Percentiles rank a stretch among this genome's conserved stretches.
Evolutionary conservation across 2,888 invertebrate species (phyloP).

Genomic region (Nasonia oneida): DNA sequence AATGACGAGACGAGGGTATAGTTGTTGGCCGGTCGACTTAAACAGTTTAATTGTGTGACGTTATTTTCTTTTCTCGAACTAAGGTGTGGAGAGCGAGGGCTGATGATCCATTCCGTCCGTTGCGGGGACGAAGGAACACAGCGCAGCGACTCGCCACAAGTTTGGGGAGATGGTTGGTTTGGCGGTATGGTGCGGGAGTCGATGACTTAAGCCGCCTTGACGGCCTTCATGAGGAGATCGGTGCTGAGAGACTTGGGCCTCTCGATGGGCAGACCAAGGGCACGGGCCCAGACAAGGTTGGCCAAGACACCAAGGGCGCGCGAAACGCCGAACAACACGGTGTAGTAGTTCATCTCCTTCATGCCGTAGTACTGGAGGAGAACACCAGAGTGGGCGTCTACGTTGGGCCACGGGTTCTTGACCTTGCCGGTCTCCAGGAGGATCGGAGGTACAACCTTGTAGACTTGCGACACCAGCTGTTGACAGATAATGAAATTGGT

Average conservation of each 20-base stretch:
- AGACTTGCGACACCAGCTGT: constrained; percentile 91
- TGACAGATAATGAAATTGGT: not conserved
- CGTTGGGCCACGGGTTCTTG: constrained; percentile 99
- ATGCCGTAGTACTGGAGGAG: constrained; percentile 88
- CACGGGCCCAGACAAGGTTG: constrained; percentile 90
- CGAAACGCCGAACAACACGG: constrained; percentile 93
- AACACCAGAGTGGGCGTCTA: constrained; percentile 97
- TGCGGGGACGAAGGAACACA: constrained; percentile 13
- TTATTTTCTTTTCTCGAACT: constrained; percentile 30
- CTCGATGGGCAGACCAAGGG: constrained; percentile 90
- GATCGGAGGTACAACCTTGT: constrained; percentile 95
- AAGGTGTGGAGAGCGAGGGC: constrained; percentile 19
- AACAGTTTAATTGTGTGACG: not conserved
- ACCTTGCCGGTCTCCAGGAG: constrained; percentile 96
- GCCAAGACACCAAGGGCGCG: constrained; percentile 91
- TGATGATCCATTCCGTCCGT: constrained; percentile 16
- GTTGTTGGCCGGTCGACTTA: constrained; percentile 26
- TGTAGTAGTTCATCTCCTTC: constrained; percentile 95
- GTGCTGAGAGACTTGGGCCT: constrained; percentile 88
- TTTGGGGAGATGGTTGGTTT: not conserved
- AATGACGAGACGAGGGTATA: not conserved
- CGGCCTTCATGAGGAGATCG: constrained; percentile 76
- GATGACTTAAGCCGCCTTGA: constrained; percentile 68
- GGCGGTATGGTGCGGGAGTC: not conserved
- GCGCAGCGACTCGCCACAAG: constrained; percentile 1